phyloP scores from a whole-genome alignment of 1,140 invertebrate genomes.

The Nasonia giraulti region DNA sequence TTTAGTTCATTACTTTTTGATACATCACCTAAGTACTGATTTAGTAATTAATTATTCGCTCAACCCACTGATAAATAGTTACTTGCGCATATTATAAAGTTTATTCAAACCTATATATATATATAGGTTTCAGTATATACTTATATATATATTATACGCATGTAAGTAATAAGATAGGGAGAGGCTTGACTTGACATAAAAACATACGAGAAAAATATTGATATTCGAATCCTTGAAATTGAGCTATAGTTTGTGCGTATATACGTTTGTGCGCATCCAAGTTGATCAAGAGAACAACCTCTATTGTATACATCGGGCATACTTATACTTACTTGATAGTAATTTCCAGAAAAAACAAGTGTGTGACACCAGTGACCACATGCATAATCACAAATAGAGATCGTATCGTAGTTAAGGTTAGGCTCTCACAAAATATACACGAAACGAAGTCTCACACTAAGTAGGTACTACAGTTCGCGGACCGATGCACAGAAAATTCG shows the following conservation, averaged over 20 bases:
- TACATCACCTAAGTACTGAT: too few relatives aligned
- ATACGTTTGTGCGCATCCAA: not conserved
- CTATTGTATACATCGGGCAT: too few relatives aligned
- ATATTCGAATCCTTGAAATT: conserved; percentile 22
- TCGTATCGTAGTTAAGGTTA: conserved; percentile 27
- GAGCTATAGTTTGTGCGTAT: too few relatives aligned
- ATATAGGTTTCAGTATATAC: too few relatives aligned
- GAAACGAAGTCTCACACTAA: not conserved
- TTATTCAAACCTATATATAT: too few relatives aligned
- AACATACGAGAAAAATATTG: not conserved
- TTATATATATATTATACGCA: too few relatives aligned
- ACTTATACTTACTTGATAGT: not conserved
- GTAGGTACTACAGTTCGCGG: not conserved
- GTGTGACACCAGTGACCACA: conserved; percentile 4
- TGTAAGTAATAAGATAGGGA: too few relatives aligned
- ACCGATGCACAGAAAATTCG: not conserved
- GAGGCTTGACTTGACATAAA: not conserved
- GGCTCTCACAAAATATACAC: not conserved
- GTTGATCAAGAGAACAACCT: not conserved
- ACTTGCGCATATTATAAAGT: too few relatives aligned
- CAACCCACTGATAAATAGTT: too few relatives aligned
- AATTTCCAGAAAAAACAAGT: conserved; percentile 31
- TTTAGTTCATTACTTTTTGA: too few relatives aligned
- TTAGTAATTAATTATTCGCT: too few relatives aligned
- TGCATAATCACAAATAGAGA: conserved; percentile 1